Evolutionary conservation across 2,113 vertebrate genomes (phyloP).

Genomic region (Catharus minimus): DNA sequence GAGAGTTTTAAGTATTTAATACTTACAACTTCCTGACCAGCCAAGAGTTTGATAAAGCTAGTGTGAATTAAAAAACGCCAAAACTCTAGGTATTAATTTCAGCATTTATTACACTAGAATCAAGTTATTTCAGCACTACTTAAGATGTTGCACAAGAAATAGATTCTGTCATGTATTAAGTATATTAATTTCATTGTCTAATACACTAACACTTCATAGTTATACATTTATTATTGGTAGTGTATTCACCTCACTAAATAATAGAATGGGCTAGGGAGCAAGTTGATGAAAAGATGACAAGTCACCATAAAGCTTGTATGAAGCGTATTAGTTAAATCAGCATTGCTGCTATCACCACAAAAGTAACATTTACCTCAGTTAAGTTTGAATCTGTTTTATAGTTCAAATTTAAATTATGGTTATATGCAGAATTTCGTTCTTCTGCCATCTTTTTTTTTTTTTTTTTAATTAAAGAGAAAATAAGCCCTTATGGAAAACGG

Average conservation of each 20-base stretch:
- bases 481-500: background rate
- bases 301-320: background rate
- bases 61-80: accelerated
- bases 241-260: background rate
- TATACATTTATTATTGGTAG: background rate
- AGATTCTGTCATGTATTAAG: background rate
- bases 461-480: background rate
- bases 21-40: background rate
- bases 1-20: background rate
- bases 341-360: background rate
- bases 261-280: background rate
- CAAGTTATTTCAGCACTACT: background rate
- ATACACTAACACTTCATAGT: background rate
- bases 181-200: background rate
- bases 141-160: background rate
- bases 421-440: background rate
- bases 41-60: background rate
- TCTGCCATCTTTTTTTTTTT: background rate
- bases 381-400: background rate
- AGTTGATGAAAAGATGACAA: background rate
- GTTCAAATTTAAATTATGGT: background rate
- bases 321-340: background rate
- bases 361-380: background rate
- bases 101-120: background rate
- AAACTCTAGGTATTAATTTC: background rate